Evolutionary conservation across 2,888 invertebrate species (phyloP).

Genomic region (Drosophila hamatofila): DNA sequence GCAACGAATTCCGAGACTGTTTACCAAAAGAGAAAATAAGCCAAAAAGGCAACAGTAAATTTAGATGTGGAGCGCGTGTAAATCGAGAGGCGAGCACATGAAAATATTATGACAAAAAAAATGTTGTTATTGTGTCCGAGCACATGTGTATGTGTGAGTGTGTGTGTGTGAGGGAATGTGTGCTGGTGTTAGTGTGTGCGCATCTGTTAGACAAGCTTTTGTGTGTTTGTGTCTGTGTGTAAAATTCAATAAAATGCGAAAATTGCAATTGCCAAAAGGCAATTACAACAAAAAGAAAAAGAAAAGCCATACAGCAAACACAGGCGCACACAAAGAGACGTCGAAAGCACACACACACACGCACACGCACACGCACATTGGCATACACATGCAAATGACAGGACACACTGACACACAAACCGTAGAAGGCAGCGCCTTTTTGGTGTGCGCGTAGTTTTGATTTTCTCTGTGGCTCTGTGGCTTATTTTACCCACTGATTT

Average conservation of each 20-base stretch:
- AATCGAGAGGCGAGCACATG: constrained; percentile 52
- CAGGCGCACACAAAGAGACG: constrained; percentile 26
- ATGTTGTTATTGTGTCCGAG: constrained; percentile 73
- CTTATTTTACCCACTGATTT: constrained; percentile 71
- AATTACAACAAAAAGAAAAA: constrained; percentile 61
- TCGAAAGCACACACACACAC: constrained; percentile 17
- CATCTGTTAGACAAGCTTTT: constrained; percentile 60
- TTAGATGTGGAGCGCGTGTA: constrained; percentile 48
- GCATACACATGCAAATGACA: constrained; percentile 56
- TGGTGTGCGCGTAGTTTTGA: constrained; percentile 80
- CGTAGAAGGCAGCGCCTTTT: constrained; percentile 59
- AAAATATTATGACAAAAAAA: constrained; percentile 74
- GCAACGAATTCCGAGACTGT: constrained; percentile 36
- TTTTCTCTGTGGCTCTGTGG: constrained; percentile 77
- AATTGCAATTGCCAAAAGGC: constrained; percentile 77
- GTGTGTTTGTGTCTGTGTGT: constrained; percentile 52
- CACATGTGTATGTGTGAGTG: constrained; percentile 42
- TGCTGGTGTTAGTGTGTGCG: constrained; percentile 49
- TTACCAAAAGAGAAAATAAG: constrained; percentile 37
- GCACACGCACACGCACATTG: constrained; percentile 2
- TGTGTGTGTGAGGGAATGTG: constrained; percentile 21
- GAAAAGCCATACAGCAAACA: constrained; percentile 44
- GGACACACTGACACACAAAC: constrained; percentile 49
- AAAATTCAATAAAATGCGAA: constrained; percentile 81
- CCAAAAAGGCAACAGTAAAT: constrained; percentile 47